Evolutionary conservation across 1,140 invertebrate species (phyloP), one percentile per base, ranked within the genome.

Genomic region (Vollenhovia emeryi): DNA sequence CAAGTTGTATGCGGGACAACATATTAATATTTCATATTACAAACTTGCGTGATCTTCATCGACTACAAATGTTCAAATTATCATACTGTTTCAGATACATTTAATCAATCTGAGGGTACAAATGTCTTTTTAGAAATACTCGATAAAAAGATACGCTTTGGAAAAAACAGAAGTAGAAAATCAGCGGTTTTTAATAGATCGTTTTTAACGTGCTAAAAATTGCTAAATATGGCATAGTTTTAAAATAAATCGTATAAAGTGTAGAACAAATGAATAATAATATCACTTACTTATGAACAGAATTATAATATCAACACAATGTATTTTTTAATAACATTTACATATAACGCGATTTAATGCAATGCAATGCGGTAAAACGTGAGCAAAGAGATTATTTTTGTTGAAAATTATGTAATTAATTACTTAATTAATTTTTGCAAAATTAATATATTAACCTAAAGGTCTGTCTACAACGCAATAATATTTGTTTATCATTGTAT

Each of bases 1-100:
- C 21, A 7, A 50, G 45, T 15, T 24, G 27, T 11, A 40, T 64
- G 18, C 18, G 48, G 33, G 33, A 13, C 15, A 55, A 69, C 1
- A 30, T 15, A 60, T 84, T 27, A 64, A 84, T 76, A 75, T 62
- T 75, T 83, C 27, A 36, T 50, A 60, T n/a, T 62, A 4, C 13
- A 18, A 50, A 21, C 27, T 40, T 13, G 2, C 30, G 13, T 59
- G 30, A 40, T 30, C 24, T 69, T 45, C 6, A 6, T 8, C 24
- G 7, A n/a, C 24, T 43, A 55, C 24, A 13, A 30, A 71, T 71
- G 71, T 33, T 68, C 13, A 62, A 27, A 82, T 82, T 82, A 82
- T 82, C 57, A 71, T 13, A n/a, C 36, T 71, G 2, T 4, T 71
- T 57, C 21, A 43, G 13, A 71, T 43, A 40, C 18, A 82, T 82